A percentile compares a stretch with the other conserved stretches of the same genome.
These are phyloP conservation scores for Chymomyza procnemis DNA, from an alignment of 2,888 invertebrate species.

Conservation along the genomic window DNA sequence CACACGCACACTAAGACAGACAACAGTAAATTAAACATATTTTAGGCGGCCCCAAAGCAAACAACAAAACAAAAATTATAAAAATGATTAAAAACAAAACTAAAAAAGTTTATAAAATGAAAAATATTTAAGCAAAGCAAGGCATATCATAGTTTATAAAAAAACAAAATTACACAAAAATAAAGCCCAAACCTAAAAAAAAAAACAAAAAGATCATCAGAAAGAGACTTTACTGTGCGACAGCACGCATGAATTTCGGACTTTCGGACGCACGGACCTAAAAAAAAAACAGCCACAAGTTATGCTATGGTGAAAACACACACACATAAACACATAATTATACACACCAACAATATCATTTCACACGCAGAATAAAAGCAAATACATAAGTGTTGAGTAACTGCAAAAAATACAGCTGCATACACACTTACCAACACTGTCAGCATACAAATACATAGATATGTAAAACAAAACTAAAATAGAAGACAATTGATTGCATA, in stretches of 20 bases:
- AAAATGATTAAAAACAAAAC: slow-evolving; percentile 49
- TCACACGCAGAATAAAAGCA: slow-evolving; percentile 35
- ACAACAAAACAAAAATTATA: slow-evolving; percentile 16
- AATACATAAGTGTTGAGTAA: slow-evolving; percentile 50
- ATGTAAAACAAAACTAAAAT: slow-evolving; percentile 23
- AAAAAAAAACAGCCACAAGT: not conserved
- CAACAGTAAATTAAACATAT: slow-evolving; percentile 54
- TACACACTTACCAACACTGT: slow-evolving; percentile 24
- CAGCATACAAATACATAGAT: slow-evolving; percentile 12
- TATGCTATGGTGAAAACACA: not conserved
- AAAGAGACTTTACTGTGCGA: not conserved
- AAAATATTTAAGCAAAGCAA: slow-evolving; percentile 79
- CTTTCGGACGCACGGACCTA: not conserved
- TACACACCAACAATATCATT: slow-evolving; percentile 26
- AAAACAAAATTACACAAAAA: slow-evolving; percentile 32
- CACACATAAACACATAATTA: not conserved
- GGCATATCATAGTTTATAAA: slow-evolving; percentile 95
- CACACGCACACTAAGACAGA: slow-evolving; percentile 16
- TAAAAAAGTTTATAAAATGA: slow-evolving; percentile 42
- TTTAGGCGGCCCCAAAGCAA: slow-evolving; percentile 56
- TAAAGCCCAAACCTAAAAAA: slow-evolving; percentile 79
- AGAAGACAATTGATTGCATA: slow-evolving; percentile 30
- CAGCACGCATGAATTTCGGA: not conserved
- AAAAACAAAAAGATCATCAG: slow-evolving; percentile 77
- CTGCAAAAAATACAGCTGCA: slow-evolving; percentile 55